Evolutionary conservation across 2,797 vertebrate species (phyloP), one percentile per base, ranked within the genome.

Genomic region (Pampus argenteus): DNA sequence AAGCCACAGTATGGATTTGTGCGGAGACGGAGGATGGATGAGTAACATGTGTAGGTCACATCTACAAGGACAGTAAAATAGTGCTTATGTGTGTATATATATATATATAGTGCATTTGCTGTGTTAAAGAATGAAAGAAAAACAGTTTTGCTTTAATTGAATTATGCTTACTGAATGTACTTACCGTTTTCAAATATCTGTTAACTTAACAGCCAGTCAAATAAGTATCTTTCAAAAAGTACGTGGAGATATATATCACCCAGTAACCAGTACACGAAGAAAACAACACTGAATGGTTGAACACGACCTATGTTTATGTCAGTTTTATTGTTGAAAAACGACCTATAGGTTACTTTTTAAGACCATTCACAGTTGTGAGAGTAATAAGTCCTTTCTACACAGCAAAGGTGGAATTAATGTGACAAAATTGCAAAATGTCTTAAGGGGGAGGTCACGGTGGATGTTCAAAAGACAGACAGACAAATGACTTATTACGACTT

Each of bases 1-100:
- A 81, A 80, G 81, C 62, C 64, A 69, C 73, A 29, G 64, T 83
- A 80, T 78, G 74, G 76, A 86, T 77, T 64, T 58, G 52, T 66
- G 71, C 26, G 22, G 29, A 81, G 67, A 82, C 36, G 66, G 55
- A 71, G 66, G 73, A 77, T 55, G 74, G 81, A 76, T 83, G 74
- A 79, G 49, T 67, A 77, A 68, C 65, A 70, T 20, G 60, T 57
- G 67, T 54, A 70, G 76, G 85, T 83, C 80, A 81, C 3, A 18
- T 74, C 81, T 58, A 51, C 70, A 60, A 79, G 63, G 71, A 75
- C 50, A n/a, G 10, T 63, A 22, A 67, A 79, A 60, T 22, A n/a
- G n/a, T n/a, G n/a, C n/a, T n/a, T n/a, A n/a, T n/a, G n/a, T n/a
- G n/a, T n/a, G n/a, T n/a, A n/a, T n/a, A n/a, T n/a, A n/a, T n/a